These are phyloP conservation scores for Drosophila mulleri DNA, from an alignment of 2,888 invertebrate species.

Conservation along the genomic window DNA sequence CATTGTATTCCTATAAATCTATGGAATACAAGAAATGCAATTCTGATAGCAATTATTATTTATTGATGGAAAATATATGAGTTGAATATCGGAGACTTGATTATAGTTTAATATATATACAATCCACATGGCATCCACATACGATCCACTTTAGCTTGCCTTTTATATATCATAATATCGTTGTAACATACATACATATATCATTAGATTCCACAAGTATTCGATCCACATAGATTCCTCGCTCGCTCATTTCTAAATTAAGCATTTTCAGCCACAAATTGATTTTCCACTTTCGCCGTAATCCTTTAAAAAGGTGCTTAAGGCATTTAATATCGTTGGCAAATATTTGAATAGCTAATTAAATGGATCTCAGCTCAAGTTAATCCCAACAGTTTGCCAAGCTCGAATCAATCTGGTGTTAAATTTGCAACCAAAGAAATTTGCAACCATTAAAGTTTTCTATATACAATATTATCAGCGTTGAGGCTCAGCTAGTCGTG, in stretches of 20 bases:
- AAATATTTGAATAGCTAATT: neutral
- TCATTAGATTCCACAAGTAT: neutral
- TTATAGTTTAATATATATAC: no score
- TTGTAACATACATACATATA: no score
- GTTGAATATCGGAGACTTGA: no score
- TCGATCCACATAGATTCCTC: neutral
- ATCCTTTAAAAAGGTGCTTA: neutral
- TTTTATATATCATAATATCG: no score
- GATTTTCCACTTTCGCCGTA: neutral
- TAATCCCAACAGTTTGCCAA: neutral
- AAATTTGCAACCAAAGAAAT: neutral
- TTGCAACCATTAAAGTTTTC: neutral
- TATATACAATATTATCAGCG: slow-evolving; percentile 2
- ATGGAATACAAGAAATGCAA: no score
- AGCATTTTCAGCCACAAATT: neutral
- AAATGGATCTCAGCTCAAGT: neutral
- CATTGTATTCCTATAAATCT: no score
- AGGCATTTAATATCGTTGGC: neutral
- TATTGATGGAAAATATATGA: no score
- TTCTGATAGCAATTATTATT: no score
- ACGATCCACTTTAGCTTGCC: neutral
- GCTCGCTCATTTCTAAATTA: neutral
- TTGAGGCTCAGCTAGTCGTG: slow-evolving; percentile 32
- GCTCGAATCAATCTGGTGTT: slow-evolving; percentile 16
- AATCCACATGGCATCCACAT: no score